A percentile compares a stretch with the other conserved stretches of the same genome.
These are phyloP conservation scores for Metaphire vulgaris DNA, from an alignment of 1,140 invertebrate genomes.

Conservation along the genomic window DNA sequence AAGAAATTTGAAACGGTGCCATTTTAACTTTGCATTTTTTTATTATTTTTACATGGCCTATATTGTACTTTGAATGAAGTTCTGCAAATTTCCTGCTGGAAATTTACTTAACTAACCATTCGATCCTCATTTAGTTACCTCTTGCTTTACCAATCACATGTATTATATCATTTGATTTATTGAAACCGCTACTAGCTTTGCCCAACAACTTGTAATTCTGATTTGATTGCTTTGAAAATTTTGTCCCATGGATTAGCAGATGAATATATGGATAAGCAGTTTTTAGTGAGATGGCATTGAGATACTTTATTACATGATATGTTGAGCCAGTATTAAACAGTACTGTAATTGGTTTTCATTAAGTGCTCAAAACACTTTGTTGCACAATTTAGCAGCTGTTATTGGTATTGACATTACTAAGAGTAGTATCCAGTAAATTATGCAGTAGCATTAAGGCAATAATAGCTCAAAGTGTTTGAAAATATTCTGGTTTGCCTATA, in stretches of 20 bases:
- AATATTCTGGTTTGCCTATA: not conserved
- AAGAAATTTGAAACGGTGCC: constrained; percentile 73
- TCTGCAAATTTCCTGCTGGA: not conserved
- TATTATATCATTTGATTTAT: not conserved
- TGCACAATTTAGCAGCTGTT: not conserved
- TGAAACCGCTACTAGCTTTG: not conserved
- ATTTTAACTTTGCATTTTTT: not conserved
- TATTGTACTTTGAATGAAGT: not conserved
- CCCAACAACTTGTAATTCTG: too few relatives aligned
- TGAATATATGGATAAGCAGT: too few relatives aligned
- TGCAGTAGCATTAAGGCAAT: not conserved
- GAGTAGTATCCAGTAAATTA: not conserved
- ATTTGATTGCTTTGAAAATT: too few relatives aligned
- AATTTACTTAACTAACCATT: not conserved
- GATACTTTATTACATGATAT: too few relatives aligned
- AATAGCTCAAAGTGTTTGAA: not conserved
- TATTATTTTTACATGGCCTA: not conserved
- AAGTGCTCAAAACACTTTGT: too few relatives aligned
- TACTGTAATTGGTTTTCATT: too few relatives aligned
- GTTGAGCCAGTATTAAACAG: too few relatives aligned
- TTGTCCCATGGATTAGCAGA: too few relatives aligned
- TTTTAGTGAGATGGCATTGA: too few relatives aligned
- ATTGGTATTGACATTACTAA: not conserved
- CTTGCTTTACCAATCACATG: not conserved
- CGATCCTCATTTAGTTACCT: not conserved